A percentile compares a stretch with the other conserved stretches of the same genome.
phyloP scores from a whole-genome alignment of 1,140 invertebrate genomes.

The Drosophila simulans region DNA sequence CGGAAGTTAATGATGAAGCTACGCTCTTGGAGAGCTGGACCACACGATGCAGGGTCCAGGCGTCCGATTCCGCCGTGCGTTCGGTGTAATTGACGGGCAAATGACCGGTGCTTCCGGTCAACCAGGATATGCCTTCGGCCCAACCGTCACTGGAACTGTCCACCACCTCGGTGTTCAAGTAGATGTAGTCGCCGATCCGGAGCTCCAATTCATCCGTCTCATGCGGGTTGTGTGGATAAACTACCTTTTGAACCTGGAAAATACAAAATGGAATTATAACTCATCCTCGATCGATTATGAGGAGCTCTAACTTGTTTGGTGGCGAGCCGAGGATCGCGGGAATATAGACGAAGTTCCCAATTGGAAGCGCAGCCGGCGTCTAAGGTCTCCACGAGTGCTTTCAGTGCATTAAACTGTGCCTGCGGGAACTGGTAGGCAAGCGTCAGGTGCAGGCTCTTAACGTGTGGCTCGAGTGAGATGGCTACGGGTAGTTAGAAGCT shows the following conservation, averaged over 20 bases:
- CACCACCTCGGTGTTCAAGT: slow-evolving; percentile 90
- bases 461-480: slow-evolving; percentile 90
- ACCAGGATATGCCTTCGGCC: slow-evolving; percentile 94
- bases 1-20: slow-evolving; percentile 84
- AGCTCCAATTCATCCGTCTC: slow-evolving; percentile 94
- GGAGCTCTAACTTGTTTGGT: slow-evolving; percentile 88
- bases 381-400: slow-evolving; percentile 90
- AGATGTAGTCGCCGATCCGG: slow-evolving; percentile 93
- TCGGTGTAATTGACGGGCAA: slow-evolving; percentile 93
- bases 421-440: slow-evolving; percentile 94
- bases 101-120: slow-evolving; percentile 92
- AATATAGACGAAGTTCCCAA: slow-evolving; percentile 95
- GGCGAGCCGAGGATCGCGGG: slow-evolving; percentile 90
- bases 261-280: neutral
- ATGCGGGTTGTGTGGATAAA: slow-evolving; percentile 90
- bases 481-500: slow-evolving; percentile 85
- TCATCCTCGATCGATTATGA: neutral
- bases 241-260: slow-evolving; percentile 90
- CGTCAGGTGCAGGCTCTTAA: slow-evolving; percentile 94
- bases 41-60: slow-evolving; percentile 94
- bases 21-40: slow-evolving; percentile 86
- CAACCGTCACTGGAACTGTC: slow-evolving; percentile 92
- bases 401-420: slow-evolving; percentile 89
- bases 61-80: slow-evolving; percentile 93
- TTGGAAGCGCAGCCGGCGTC: slow-evolving; percentile 87